phyloP scores from a whole-genome alignment of 1,140 invertebrate genomes.

The Palaemon carinicauda region DNA sequence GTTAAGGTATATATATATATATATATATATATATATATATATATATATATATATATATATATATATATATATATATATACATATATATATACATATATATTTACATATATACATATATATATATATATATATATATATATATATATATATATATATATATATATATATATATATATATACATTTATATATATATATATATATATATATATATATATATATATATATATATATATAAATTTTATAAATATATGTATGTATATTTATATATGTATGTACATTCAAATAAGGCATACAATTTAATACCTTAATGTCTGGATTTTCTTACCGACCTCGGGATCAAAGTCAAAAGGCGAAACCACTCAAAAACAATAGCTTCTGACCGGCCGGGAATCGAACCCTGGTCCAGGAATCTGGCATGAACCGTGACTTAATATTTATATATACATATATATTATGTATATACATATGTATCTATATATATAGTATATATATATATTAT shows the following conservation, averaged over 20 bases:
- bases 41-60: not conserved
- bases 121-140: not conserved
- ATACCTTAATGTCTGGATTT: no score
- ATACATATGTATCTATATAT: not conserved
- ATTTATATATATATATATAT: not conserved
- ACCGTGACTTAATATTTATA: no score
- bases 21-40: not conserved
- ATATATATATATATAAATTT: not conserved
- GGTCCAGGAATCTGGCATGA: no score
- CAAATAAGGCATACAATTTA: no score
- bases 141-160: not conserved
- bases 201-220: not conserved
- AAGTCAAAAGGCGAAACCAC: no score
- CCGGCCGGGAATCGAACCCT: no score
- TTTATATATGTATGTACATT: no score
- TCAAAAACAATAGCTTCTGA: no score
- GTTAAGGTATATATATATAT: no score
- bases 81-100: slow-evolving; percentile 16
- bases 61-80: not conserved
- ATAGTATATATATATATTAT: not conserved
- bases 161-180: not conserved
- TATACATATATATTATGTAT: not conserved
- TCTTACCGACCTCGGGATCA: no score
- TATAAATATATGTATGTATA: not conserved
- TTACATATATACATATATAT: not conserved